Evolutionary conservation across 2,113 vertebrate genomes (phyloP), one percentile per base, ranked within the genome.

Genomic region (Castor canadensis): DNA sequence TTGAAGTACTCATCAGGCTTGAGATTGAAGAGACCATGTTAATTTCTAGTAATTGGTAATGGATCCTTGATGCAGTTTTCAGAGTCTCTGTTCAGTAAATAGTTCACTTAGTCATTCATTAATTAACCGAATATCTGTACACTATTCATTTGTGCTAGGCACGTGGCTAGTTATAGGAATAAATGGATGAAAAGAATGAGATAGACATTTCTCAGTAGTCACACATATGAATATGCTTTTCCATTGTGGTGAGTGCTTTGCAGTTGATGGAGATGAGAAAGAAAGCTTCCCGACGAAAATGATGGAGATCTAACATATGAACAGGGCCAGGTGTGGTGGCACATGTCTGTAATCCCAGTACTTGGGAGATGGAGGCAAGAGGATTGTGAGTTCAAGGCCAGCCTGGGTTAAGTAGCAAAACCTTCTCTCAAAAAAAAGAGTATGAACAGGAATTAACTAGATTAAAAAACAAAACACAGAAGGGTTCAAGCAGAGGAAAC

Each of bases 21-120:
- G 47, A 62, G 1, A 2, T 30, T 52, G 12, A 38, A 0, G 66
- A 52, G 88, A 54, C 24, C 35, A 7, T 17, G 1, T 81, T 10
- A 32, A 4, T 22, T 75, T 67, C 38, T 85, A n/a, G 22, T 5
- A 0, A 0, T 0, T 62, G 64, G 73, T 22, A 84, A n/a, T 71
- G 82, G 32, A 40, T 91, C 43, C 45, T 84, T 75, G 43, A 38
- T 82, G 9, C 6, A 28, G 77, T 24, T 64, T 83, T 92, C 35
- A 54, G 19, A 94, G 49, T 73, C 45, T 72, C 49, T n/a, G 5
- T 87, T 67, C 45, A n/a, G 9, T 87, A n/a, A 84, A 66, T 62
- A 56, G 56, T 69, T 66, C 22, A 87, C 52, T 86, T 7, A 77
- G 58, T 73, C 75, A 22, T 49, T 52, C 22, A 92, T 77, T 90